Evolutionary conservation across 1,140 invertebrate species (phyloP), one percentile per base, ranked within the genome.

Genomic region (Cardiocondyla obscurior): DNA sequence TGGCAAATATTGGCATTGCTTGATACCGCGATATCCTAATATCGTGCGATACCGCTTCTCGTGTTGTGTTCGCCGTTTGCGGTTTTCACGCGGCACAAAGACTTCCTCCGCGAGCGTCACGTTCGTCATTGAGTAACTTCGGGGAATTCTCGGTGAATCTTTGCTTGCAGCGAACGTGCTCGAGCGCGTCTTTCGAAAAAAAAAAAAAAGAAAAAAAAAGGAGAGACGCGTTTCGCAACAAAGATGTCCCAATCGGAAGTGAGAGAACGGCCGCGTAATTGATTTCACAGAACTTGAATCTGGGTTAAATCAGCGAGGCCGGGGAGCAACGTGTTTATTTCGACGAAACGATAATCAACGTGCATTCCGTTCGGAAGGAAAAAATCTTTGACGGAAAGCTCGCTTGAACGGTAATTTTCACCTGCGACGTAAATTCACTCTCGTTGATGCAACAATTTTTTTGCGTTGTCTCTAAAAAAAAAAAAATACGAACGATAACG

Each of bases 261-360:
- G 57, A 79, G 58, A 58, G 19, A 69, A 36, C 49, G 64, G 33
- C n/a, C 53, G 76, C 46, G 28, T 64, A 64, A 72, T 72, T 81
- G 42, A 72, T 72, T 30, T 53, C 53, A 36, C 64, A 39, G 64
- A 82, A 67, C 77, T 57, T 53, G 55, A 51, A 72, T 74, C 62
- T 65, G 72, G 55, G 51, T 65, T 81, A 85, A 81, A 83, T 60
- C 19, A 60, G 53, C 28, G 49, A 65, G 28, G 8, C 42, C 19
- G 12, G 46, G 16, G 55, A 74, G 12, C 57, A 36, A n/a, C 28
- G 14, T 30, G 58, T 51, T n/a, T 74, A 44, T 60, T 57, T 33
- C 53, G 25, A 73, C 25, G 33, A 73, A 12, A 53, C 16, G 14
- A 30, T 7, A 14, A 44, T 55, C n/a, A 55, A 44, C n/a, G 44